Evolutionary conservation across 1,140 invertebrate species (phyloP).

Genomic region (Ephestia elutella): DNA sequence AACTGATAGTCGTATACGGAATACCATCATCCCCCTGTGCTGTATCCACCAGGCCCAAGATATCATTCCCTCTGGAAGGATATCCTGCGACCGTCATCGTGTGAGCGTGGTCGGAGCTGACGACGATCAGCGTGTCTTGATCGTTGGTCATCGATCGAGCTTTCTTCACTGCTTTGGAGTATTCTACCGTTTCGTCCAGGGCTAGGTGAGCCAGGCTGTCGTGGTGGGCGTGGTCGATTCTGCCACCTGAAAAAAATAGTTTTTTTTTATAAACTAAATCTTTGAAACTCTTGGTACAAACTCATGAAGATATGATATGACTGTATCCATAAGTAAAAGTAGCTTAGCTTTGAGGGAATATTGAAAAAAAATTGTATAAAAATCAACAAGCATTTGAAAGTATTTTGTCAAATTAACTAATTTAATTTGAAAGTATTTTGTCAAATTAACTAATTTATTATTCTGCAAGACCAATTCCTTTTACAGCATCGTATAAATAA

Average conservation of each 20-base stretch:
- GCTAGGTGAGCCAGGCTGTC: constrained; percentile 78
- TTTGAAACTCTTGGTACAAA: no score
- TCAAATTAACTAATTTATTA: no score
- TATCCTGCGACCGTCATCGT: constrained; percentile 82
- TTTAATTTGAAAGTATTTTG: no score
- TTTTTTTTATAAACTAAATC: no score
- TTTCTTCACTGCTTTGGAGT: constrained; percentile 79
- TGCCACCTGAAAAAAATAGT: constrained; percentile 67
- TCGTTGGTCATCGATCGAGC: constrained; percentile 75
- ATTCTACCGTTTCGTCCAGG: constrained; percentile 82
- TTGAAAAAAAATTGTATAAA: no score
- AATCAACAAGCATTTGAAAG: no score
- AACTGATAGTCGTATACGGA: constrained; percentile 83
- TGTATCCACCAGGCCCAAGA: constrained; percentile 75
- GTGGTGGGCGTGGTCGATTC: constrained; percentile 85
- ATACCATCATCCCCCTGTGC: constrained; percentile 75
- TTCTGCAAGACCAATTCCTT: no score
- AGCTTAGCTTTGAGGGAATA: no score
- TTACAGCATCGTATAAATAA: no score
- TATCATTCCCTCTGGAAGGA: constrained; percentile 80
- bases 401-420: no score
- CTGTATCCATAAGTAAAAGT: no score
- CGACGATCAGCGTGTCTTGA: constrained; percentile 80
- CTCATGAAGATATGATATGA: no score
- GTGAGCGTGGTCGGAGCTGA: constrained; percentile 82